Base-by-base conservation (phyloP, 1,140 invertebrate genomes). In the Cherax destructor region DNA sequence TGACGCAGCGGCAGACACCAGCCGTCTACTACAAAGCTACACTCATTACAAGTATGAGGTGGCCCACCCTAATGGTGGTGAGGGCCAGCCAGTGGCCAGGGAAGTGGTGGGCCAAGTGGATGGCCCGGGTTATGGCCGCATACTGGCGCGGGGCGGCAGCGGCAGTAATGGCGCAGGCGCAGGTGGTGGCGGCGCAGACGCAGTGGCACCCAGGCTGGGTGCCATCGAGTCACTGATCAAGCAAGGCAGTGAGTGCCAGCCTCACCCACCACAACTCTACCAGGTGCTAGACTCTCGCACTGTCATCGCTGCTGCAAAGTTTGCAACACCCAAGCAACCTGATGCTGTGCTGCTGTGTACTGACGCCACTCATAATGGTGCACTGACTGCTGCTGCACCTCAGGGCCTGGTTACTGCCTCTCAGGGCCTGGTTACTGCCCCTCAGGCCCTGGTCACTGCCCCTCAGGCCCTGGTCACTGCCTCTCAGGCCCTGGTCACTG, bases 231-330 rank as follows among this genome's bases (percentile, higher is more conserved):
- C 95, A 93, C 95, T 96, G 90, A 94, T 95, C 13, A 94, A 95
- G 47, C 94, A 95, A 16, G 90, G 93, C 4, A 90, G 89, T 56
- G 92, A 91, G 61, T 83, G 87, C 72, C 74, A 80, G 3, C 7
- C 52, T 49, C 76, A 74, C 30, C 72, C 88, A 11, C 92, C 91
- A 13, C 94, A 94, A 41, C 96, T 96, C 86, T 96, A 96, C 92
- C 96, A 96, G 89, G 94, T 96, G 21, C 96, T 96, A 88, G 96
- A 97, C 91, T 95, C 96, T 74, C 95, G 95, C 50, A 96, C 96
- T 91, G 95, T 97, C 49, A 96, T 97, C 93, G 96, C 96, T 52
- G 96, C 96, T 41, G 97, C 97, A 1, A 97, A 97, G 93, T 97
- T 96, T 94, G 96, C 96, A 6, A 97, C 96, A 16, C 96, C 97